These are phyloP conservation scores for Psittacula echo DNA, from an alignment of 2,797 vertebrate species.

Conservation along the genomic window DNA sequence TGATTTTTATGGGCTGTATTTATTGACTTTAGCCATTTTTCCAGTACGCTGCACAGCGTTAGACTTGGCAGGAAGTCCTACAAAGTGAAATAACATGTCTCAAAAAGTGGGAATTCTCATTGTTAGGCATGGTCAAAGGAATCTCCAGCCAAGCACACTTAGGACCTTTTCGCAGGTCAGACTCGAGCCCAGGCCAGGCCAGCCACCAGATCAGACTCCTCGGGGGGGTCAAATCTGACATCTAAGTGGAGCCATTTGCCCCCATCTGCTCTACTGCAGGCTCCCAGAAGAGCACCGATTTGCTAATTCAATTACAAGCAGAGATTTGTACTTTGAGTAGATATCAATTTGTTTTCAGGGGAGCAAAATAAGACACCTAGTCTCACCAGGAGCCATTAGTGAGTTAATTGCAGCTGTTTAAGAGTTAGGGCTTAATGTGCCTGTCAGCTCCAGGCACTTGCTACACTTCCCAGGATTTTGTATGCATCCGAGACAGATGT, in stretches of 20 bases:
- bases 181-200: background rate
- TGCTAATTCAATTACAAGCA: background rate
- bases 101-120: conserved; percentile 64
- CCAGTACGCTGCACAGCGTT: conserved; percentile 50
- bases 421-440: background rate
- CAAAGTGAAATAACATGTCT: conserved; percentile 52
- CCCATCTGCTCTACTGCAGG: background rate
- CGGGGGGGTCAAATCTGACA: background rate
- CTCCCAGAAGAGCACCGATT: background rate
- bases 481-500: background rate
- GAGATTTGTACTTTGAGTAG: background rate
- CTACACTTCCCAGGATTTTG: background rate
- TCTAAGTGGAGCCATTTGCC: background rate
- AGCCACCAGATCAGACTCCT: background rate
- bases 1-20: conserved; percentile 66
- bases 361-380: background rate
- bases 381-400: background rate
- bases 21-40: conserved; percentile 69
- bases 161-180: conserved; percentile 30
- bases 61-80: conserved; percentile 54
- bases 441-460: conserved; percentile 26
- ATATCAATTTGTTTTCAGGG: background rate
- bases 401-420: background rate
- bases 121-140: conserved; percentile 34
- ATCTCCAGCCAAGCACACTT: conserved; percentile 56